Conservation (phyloP, 2,113 vertebrate genomes). For the Sinocyclocheilus maitianheensis region DNA sequence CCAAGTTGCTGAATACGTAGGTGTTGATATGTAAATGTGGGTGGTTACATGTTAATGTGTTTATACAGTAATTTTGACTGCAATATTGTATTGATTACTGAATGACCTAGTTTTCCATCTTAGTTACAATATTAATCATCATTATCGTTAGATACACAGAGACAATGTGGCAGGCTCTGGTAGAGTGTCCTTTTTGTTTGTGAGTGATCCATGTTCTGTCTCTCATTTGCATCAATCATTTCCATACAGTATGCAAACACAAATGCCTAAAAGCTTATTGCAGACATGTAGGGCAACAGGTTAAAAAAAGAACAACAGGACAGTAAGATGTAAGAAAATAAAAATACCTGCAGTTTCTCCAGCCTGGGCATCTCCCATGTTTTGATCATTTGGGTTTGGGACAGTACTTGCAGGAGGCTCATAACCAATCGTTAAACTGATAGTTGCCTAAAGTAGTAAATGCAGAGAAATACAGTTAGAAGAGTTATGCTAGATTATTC, state of each 20-base stretch:
- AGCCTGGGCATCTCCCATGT: conserved; percentile 65
- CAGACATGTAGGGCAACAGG: background rate
- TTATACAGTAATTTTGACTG: background rate
- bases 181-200: conserved; percentile 18
- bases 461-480: conserved; percentile 24
- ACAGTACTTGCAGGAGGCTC: conserved; percentile 76
- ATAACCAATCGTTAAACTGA: conserved; percentile 86
- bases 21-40: background rate
- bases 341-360: conserved; percentile 73
- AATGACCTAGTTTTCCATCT: background rate
- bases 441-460: conserved; percentile 78
- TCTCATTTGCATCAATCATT: conserved; percentile 55
- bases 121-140: background rate
- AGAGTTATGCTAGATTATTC: background rate
- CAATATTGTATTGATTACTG: background rate
- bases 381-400: conserved; percentile 74
- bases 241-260: conserved; percentile 47
- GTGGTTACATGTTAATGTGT: background rate
- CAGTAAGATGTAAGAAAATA: background rate
- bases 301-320: background rate
- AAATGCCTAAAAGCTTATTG: conserved; percentile 21
- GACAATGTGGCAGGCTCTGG: background rate
- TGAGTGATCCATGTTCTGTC: background rate
- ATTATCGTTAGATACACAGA: background rate
- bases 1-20: background rate